Evolutionary conservation across 2,888 invertebrate species (phyloP), one percentile per base, ranked within the genome.

Genomic region (Drosophila anceps): DNA sequence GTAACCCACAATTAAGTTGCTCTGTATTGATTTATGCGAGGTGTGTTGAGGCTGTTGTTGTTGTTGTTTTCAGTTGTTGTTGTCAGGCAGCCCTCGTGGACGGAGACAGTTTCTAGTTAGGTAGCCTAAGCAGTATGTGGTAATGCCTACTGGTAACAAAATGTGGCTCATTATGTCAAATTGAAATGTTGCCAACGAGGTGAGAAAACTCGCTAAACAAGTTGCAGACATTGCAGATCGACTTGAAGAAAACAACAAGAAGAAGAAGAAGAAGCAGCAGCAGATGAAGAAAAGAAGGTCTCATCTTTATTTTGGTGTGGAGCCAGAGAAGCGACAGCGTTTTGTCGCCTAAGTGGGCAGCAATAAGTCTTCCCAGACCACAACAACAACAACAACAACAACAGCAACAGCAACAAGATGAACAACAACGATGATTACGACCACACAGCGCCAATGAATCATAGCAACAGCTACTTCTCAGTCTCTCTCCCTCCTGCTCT

Each of bases 121-220:
- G 76, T 64, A 73, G 76, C 67, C 24, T 35, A 50, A 53, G 43
- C 51, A 61, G 29, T 50, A 41, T 75, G 65, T 84, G 67, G 58
- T 73, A 62, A 65, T 72, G 76, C 72, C 72, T 76, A 79, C 80
- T 64, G 80, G 57, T 66, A 81, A 85, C 84, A 87, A 90, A 89
- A 85, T 91, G 88, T 91, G 85, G 88, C 92, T 92, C 92, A 92
- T 92, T 92, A 92, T 92, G 92, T 92, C 92, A 92, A 92, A 92
- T 92, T 92, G 92, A 92, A 92, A 92, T 92, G 92, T 92, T 91
- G 90, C 81, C 74, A 46, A 44, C 46, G 35, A 55, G 54, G 63
- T 69, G 76, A 74, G 65, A 74, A 79, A 79, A 81, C 79, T 80
- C 71, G 74, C 84, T 67, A 65, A 73, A 76, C 79, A 78, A 77